A percentile compares a stretch with the other conserved stretches of the same genome.
phyloP scores from a whole-genome alignment of 2,113 vertebrate species.

The Pangasianodon hypophthalmus region DNA sequence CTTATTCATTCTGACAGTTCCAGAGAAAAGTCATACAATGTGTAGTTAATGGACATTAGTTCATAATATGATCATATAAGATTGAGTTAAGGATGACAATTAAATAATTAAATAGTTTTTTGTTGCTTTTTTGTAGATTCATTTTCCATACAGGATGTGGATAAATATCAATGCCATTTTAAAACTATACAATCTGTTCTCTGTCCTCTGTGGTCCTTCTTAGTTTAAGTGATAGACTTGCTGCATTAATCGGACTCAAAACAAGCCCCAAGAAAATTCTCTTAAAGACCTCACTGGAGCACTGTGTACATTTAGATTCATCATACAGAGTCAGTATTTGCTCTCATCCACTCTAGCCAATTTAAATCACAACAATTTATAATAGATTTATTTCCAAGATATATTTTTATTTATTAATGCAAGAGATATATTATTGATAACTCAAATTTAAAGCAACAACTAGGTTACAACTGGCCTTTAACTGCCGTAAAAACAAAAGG shows the following conservation, averaged over 20 bases:
- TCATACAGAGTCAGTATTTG: background rate
- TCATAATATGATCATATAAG: background rate
- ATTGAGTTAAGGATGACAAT: background rate
- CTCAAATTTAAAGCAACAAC: background rate
- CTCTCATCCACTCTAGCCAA: background rate
- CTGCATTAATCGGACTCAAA: background rate
- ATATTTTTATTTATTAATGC: slow-evolving; percentile 6
- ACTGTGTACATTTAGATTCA: background rate
- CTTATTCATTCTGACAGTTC: background rate
- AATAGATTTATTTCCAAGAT: background rate
- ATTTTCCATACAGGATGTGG: background rate
- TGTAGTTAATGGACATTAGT: background rate
- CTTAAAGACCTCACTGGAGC: background rate
- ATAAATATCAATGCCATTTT: background rate
- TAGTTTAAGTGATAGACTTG: background rate
- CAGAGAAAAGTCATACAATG: background rate
- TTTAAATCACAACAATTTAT: background rate
- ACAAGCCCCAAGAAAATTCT: background rate
- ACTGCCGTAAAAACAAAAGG: background rate
- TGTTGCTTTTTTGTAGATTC: background rate
- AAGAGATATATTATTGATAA: background rate
- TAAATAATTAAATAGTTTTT: background rate
- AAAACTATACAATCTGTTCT: background rate
- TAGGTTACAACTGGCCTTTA: background rate
- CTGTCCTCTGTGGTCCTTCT: background rate